A percentile compares a stretch with the other conserved stretches of the same genome.
These are phyloP conservation scores for Andricus grossulariae DNA, from an alignment of 1,140 invertebrate genomes.

Conservation along the genomic window DNA sequence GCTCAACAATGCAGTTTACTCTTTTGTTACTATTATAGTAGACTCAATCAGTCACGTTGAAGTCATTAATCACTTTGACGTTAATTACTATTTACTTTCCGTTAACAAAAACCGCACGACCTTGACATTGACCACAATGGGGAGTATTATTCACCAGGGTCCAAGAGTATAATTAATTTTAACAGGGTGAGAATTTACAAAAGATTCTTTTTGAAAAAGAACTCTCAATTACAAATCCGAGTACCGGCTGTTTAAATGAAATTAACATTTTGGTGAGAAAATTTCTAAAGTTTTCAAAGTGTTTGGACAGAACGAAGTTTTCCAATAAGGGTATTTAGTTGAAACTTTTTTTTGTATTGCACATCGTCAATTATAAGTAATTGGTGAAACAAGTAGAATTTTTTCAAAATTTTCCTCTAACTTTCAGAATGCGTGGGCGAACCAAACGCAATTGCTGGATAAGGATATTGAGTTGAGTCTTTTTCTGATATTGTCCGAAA, in stretches of 20 bases:
- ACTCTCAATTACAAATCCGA: neutral
- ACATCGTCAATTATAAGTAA: too few relatives aligned
- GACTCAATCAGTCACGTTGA: neutral
- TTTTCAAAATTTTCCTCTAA: too few relatives aligned
- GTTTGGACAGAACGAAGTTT: too few relatives aligned
- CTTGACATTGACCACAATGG: slow-evolving; percentile 16
- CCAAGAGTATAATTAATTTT: neutral
- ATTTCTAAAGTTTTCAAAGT: too few relatives aligned
- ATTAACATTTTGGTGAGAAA: too few relatives aligned
- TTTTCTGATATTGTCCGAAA: too few relatives aligned
- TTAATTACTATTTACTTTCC: slow-evolving; percentile 11
- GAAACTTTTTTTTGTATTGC: too few relatives aligned
- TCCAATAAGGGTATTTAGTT: too few relatives aligned
- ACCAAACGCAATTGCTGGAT: too few relatives aligned
- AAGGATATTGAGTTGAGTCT: too few relatives aligned
- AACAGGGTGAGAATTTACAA: neutral
- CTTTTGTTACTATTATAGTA: slow-evolving; percentile 21
- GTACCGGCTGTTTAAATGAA: neutral
- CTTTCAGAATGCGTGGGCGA: too few relatives aligned
- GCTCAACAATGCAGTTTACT: neutral
- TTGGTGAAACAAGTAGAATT: too few relatives aligned
- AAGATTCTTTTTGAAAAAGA: neutral
- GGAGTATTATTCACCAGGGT: neutral
- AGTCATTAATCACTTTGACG: slow-evolving; percentile 26
- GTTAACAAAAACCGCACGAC: neutral